phyloP scores from a whole-genome alignment of 2,113 vertebrate species.

The Gambusia affinis region DNA sequence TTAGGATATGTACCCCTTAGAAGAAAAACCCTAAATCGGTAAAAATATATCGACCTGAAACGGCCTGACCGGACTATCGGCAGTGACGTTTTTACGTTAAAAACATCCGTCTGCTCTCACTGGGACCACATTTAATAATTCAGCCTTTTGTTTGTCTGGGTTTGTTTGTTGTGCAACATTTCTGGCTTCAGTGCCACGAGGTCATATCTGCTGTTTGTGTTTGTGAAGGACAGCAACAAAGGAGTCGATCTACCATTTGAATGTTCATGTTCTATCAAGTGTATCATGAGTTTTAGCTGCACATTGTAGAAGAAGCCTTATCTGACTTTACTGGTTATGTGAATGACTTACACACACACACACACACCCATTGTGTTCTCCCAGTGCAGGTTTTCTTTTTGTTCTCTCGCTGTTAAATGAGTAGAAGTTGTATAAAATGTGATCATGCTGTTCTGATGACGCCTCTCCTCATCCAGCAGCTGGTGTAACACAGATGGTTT shows the following conservation, averaged over 20 bases:
- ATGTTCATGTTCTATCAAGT: slow-evolving; percentile 51
- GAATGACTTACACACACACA: slow-evolving; percentile 39
- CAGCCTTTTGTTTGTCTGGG: slow-evolving; percentile 40
- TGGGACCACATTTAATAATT: slow-evolving; percentile 46
- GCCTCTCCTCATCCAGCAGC: slow-evolving; percentile 17
- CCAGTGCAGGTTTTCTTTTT: slow-evolving; percentile 41
- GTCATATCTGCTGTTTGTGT: slow-evolving; percentile 27
- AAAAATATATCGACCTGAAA: neutral
- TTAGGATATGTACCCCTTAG: neutral
- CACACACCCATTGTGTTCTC: slow-evolving; percentile 21
- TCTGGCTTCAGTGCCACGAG: slow-evolving; percentile 11
- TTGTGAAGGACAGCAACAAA: slow-evolving; percentile 9
- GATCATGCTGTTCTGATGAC: slow-evolving; percentile 24
- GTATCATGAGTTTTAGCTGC: slow-evolving; percentile 56
- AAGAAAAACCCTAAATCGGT: neutral
- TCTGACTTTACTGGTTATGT: slow-evolving; percentile 50
- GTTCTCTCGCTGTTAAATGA: slow-evolving; percentile 36
- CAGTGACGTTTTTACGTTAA: neutral
- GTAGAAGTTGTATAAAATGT: slow-evolving; percentile 23
- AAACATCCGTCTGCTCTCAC: slow-evolving; percentile 13
- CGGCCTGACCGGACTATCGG: neutral
- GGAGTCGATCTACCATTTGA: slow-evolving; percentile 57
- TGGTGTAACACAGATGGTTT: slow-evolving; percentile 35
- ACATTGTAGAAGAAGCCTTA: slow-evolving; percentile 71
- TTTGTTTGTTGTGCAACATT: slow-evolving; percentile 17